These are phyloP conservation scores for Leistus spinibarbis DNA, from an alignment of 2,888 invertebrate species.

Conservation along the genomic window DNA sequence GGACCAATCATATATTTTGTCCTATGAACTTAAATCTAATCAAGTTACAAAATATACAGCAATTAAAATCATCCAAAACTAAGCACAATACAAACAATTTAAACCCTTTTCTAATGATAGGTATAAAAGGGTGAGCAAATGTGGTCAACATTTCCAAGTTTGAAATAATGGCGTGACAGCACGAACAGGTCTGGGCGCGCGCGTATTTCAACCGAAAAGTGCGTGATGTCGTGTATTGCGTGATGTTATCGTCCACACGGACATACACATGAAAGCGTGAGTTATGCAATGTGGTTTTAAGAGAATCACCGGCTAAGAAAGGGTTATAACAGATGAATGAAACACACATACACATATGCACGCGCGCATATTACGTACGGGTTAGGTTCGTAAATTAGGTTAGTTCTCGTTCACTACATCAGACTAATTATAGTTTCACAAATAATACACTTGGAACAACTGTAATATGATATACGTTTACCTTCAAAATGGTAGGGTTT, in stretches of 20 bases:
- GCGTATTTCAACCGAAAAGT: not conserved
- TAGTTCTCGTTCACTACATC: slow-evolving; percentile 15
- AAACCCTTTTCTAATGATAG: not conserved
- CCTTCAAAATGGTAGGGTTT: not conserved
- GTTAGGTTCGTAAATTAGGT: slow-evolving; percentile 14
- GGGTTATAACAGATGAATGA: slow-evolving; percentile 16
- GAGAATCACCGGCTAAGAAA: slow-evolving; percentile 13
- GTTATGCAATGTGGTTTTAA: slow-evolving; percentile 25
- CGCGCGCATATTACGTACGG: not conserved
- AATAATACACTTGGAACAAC: slow-evolving; percentile 13
- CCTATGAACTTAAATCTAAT: no score
- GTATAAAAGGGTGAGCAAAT: not conserved
- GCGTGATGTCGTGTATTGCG: slow-evolving; percentile 7
- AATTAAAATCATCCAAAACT: not conserved
- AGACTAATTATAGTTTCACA: slow-evolving; percentile 23
- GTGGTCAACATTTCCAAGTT: not conserved
- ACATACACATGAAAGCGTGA: not conserved
- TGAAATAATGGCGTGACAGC: slow-evolving; percentile 4
- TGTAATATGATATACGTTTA: slow-evolving; percentile 10
- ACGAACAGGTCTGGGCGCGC: not conserved
- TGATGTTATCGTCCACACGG: slow-evolving; percentile 2
- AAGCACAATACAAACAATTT: not conserved
- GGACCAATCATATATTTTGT: no score
- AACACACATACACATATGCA: slow-evolving; percentile 4
- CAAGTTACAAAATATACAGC: not conserved